Base-by-base conservation (phyloP, 2,113 vertebrate species). In the Actenoides lindsayi region DNA sequence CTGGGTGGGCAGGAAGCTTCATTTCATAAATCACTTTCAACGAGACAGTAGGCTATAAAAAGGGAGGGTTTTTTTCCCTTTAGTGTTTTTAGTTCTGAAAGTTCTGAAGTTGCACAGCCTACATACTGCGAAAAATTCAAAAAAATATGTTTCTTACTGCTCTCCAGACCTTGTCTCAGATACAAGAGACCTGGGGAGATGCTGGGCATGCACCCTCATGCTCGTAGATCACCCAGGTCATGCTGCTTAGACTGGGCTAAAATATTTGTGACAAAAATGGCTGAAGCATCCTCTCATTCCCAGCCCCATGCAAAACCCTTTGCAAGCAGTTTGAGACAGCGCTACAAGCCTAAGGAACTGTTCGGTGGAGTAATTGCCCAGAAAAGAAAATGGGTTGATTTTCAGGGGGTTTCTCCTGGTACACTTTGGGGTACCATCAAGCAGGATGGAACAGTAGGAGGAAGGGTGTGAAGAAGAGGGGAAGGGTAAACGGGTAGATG, bases 1-100 rank as follows among this genome's bases (percentile, higher is more conserved):
- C 92, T 97, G 96, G 94, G 96, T 97, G 97, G 97, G 97, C 95
- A 97, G 93, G 94, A 97, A 97, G 96, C 89, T 95, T 77, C 93
- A 62, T 96, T 89, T 94, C 94, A 96, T 97, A 97, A 96, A 97
- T 97, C 94, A 96, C 92, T 97, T 97, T 92, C 96, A 96, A 69
- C n/a, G 64, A 97, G 97, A 96, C 83, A 93, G 94, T 82, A 82
- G 87, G 92, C 96, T 96, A 96, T 97, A 96, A 94, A 96, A 96
- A 96, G 90, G 71, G 90, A 93, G 86, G 59, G 20, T 27, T 96
- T 94, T 90, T 95, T 96, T 70, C 81, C 73, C 71, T 89, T 91
- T 88, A 93, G 96, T 89, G 90, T 93, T 91, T 96, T 96, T 93
- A 83, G 89, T 95, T 82, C 91, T 88, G 73, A 87, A 83, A 28